Conservation (phyloP, 2,888 invertebrate genomes). For the Chymomyza fuscimana region DNA sequence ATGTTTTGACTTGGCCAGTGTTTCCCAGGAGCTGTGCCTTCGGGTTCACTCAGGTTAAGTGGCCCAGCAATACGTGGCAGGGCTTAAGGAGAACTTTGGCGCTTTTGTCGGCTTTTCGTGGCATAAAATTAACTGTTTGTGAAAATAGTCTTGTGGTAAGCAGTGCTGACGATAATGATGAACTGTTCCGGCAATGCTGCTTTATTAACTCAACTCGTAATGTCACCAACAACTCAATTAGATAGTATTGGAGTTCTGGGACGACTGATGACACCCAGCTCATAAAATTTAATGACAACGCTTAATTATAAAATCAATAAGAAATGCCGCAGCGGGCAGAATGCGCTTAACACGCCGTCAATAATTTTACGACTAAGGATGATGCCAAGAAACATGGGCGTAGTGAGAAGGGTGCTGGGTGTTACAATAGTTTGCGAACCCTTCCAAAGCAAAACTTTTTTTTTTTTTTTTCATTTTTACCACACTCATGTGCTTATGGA, state of each 20-base stretch:
- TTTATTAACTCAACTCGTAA: background rate
- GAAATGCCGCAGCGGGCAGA: constrained; percentile 59
- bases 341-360: constrained; percentile 47
- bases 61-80: background rate
- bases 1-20: background rate
- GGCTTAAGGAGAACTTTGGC: background rate
- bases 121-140: background rate
- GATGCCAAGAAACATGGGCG: background rate
- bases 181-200: background rate
- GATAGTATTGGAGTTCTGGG: constrained; percentile 13
- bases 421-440: too few relatives aligned
- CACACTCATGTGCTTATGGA: too few relatives aligned
- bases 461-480: too few relatives aligned
- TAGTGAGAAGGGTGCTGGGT: background rate
- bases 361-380: constrained; percentile 28
- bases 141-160: background rate
- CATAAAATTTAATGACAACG: constrained; percentile 78
- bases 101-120: background rate
- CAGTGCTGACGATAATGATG: background rate
- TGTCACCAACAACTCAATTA: constrained; percentile 65
- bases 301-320: constrained; percentile 77
- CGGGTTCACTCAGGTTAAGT: background rate
- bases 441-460: too few relatives aligned
- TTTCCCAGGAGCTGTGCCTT: constrained; percentile 3
- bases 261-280: constrained; percentile 42